Evolutionary conservation across 2,888 invertebrate species (phyloP).

Genomic region (Gasteruption jaculator): DNA sequence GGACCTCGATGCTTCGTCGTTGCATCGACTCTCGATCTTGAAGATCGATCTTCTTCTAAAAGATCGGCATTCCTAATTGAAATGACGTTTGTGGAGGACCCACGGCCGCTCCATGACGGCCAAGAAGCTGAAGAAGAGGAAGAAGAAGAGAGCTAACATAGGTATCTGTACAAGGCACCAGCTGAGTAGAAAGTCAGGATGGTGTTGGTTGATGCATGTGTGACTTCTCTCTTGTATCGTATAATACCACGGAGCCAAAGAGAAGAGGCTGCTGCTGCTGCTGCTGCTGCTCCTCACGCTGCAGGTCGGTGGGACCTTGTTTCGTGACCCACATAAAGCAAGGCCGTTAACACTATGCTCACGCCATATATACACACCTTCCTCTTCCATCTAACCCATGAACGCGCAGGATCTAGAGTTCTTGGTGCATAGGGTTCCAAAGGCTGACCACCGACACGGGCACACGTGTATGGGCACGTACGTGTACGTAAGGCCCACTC

Average conservation of each 20-base stretch:
- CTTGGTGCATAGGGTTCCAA: conserved; percentile 25
- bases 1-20: too few species aligned
- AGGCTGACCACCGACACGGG: conserved; percentile 12
- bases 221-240: not conserved
- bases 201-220: conserved; percentile 15
- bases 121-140: too few species aligned
- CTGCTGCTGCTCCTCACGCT: conserved; percentile 33
- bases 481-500: too few species aligned
- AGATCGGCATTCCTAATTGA: too few species aligned
- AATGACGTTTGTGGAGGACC: too few species aligned
- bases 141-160: not conserved
- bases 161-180: not conserved
- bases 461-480: conserved; percentile 14
- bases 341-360: conserved; percentile 49
- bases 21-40: too few species aligned
- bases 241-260: too few species aligned
- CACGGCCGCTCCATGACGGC: too few species aligned
- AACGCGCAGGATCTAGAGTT: conserved; percentile 13
- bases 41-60: too few species aligned
- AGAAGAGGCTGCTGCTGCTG: conserved; percentile 22
- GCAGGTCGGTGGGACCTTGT: conserved; percentile 50
- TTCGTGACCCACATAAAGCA: conserved; percentile 51
- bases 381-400: conserved; percentile 10
- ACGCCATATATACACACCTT: conserved; percentile 17
- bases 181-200: conserved; percentile 13